Percentiles rank a stretch among this genome's conserved stretches.
phyloP scores from a whole-genome alignment of 2,113 vertebrate species.

The Sphyrna mokarran region DNA sequence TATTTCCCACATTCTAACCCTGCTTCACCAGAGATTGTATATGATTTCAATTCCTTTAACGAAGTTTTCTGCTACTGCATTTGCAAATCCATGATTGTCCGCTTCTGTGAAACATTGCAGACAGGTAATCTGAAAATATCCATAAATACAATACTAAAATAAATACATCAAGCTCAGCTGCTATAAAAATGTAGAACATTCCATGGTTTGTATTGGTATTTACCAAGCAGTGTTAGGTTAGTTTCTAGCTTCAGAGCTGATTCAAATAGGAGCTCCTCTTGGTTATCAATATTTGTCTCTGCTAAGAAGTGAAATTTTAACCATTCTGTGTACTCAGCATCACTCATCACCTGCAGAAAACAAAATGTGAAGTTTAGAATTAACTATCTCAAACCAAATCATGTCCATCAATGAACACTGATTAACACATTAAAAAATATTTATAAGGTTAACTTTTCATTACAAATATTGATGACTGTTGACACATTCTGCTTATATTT shows the following conservation, averaged over 20 bases:
- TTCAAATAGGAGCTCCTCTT: constrained; percentile 75
- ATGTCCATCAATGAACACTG: neutral
- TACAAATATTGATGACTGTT: neutral
- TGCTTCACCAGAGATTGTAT: neutral
- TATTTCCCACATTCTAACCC: neutral
- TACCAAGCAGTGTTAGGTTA: constrained; percentile 79
- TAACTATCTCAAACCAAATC: neutral
- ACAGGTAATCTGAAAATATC: neutral
- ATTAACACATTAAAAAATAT: neutral
- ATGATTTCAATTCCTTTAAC: neutral
- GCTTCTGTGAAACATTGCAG: neutral
- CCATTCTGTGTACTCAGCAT: constrained; percentile 78
- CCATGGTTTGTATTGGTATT: constrained; percentile 35
- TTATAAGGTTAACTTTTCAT: neutral
- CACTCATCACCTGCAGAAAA: constrained; percentile 64
- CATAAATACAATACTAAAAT: neutral
- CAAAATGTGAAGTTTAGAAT: neutral
- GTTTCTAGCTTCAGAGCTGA: constrained; percentile 76
- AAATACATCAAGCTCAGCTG: neutral
- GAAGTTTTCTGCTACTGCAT: neutral
- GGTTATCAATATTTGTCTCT: constrained; percentile 83
- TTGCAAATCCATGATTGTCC: neutral
- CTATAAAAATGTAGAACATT: neutral
- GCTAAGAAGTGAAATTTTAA: constrained; percentile 68
- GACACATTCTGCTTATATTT: neutral